Evolutionary conservation across 1,140 invertebrate genomes (phyloP).

Genomic region (Steinernema khuongi): DNA sequence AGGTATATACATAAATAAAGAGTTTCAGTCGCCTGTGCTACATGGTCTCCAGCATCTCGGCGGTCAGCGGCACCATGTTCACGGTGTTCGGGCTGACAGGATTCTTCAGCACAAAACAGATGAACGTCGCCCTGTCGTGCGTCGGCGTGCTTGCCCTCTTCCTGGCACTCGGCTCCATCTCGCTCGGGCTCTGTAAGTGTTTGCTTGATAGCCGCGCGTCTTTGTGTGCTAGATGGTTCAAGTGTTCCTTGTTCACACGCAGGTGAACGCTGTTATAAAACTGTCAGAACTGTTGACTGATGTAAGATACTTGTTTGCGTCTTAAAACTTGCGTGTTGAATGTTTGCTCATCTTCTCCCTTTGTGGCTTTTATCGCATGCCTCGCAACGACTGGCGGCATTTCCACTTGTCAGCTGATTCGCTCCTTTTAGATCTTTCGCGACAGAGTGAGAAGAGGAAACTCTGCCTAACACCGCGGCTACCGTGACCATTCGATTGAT

Average conservation of each 20-base stretch:
- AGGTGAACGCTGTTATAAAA: not conserved
- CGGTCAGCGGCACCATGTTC: slow-evolving; percentile 3
- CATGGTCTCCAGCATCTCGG: not conserved
- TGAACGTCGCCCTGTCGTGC: not conserved
- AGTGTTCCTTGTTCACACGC: not conserved
- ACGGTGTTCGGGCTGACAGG: slow-evolving; percentile 1
- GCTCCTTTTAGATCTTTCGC: slow-evolving; percentile 6
- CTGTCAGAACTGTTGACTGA: not conserved
- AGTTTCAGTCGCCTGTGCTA: slow-evolving; percentile 2
- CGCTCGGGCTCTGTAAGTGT: slow-evolving; percentile 3
- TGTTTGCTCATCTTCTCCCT: not conserved
- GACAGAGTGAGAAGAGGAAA: not conserved
- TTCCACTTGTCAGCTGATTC: not conserved
- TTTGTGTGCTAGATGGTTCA: not conserved
- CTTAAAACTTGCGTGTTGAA: not conserved
- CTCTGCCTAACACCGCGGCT: not conserved
- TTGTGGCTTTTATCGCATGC: not conserved
- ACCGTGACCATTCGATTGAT: not conserved
- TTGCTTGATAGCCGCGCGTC: not conserved
- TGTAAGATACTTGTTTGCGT: not conserved
- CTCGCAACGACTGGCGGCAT: not conserved
- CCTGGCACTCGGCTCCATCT: not conserved
- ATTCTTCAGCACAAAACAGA: slow-evolving; percentile 11
- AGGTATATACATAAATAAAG: not conserved
- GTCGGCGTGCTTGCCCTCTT: not conserved